Percentiles rank a stretch among this genome's conserved stretches.
These are phyloP conservation scores for Hydroisotoma schaefferi DNA, from an alignment of 2,888 invertebrate genomes.

Conservation along the genomic window DNA sequence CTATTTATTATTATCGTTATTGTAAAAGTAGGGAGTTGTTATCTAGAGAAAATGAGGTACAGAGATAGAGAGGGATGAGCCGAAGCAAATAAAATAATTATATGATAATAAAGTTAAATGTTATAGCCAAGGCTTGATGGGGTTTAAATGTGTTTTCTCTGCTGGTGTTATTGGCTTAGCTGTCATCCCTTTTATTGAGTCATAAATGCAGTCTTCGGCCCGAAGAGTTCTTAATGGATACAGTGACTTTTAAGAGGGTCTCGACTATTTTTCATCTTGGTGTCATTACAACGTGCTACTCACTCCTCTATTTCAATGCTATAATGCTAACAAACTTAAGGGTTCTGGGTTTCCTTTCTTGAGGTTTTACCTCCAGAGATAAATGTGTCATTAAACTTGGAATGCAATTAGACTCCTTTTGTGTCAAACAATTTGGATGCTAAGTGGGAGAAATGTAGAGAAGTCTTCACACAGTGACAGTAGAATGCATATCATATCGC, in stretches of 20 bases:
- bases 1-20: too few species aligned
- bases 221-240: too few species aligned
- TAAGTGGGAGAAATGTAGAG: too few species aligned
- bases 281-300: not conserved
- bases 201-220: conserved; percentile 25
- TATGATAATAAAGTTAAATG: not conserved
- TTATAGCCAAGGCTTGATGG: conserved; percentile 15
- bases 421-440: too few species aligned
- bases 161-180: too few species aligned
- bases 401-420: conserved; percentile 37
- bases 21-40: too few species aligned
- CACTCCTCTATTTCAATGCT: not conserved
- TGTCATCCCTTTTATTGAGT: conserved; percentile 24
- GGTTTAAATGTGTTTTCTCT: conserved; percentile 22
- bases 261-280: not conserved
- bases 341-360: too few species aligned
- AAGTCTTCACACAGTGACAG: too few species aligned
- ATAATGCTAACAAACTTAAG: conserved; percentile 15
- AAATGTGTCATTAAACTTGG: conserved; percentile 36
- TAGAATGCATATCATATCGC: too few species aligned
- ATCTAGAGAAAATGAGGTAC: too few species aligned
- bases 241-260: not conserved
- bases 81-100: too few species aligned
- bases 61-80: too few species aligned
- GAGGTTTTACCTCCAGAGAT: conserved; percentile 23